Evolutionary conservation across 2,797 vertebrate genomes (phyloP).

Genomic region (Alfaro cultratus): DNA sequence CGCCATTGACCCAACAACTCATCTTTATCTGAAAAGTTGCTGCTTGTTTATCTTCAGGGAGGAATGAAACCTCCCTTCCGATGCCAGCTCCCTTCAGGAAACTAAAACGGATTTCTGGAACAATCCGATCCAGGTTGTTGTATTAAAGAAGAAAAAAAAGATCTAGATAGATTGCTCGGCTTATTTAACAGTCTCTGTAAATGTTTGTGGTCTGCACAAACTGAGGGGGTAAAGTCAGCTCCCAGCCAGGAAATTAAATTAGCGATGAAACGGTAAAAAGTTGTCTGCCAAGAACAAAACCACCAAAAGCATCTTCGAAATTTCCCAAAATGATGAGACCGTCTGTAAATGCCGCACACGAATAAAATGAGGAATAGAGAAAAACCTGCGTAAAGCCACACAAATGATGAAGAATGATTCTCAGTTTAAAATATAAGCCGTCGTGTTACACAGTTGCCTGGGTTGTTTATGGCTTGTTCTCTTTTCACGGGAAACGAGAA

Average conservation of each 20-base stretch:
- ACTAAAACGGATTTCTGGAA: slow-evolving; percentile 15
- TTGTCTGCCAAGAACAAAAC: slow-evolving; percentile 35
- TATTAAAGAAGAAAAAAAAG: too few species aligned
- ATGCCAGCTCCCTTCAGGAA: slow-evolving; percentile 28
- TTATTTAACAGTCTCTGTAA: not conserved
- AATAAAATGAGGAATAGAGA: slow-evolving; percentile 10
- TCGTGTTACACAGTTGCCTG: slow-evolving; percentile 3
- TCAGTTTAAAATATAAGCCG: slow-evolving; percentile 6
- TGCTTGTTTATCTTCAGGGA: slow-evolving; percentile 62
- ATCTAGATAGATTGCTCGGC: not conserved
- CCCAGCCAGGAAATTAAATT: slow-evolving; percentile 45
- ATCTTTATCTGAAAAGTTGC: slow-evolving; percentile 52
- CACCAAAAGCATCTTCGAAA: slow-evolving; percentile 18
- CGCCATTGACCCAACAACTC: slow-evolving; percentile 27
- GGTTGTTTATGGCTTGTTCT: not conserved
- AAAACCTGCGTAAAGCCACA: not conserved
- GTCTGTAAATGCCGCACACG: slow-evolving; percentile 11
- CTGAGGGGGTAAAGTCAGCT: slow-evolving; percentile 5
- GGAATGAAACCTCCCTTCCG: slow-evolving; percentile 56
- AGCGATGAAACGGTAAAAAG: slow-evolving; percentile 34
- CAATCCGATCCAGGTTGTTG: not conserved
- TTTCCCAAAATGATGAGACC: slow-evolving; percentile 9
- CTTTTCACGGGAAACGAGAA: slow-evolving; percentile 29
- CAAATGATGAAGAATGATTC: not conserved
- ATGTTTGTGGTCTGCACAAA: slow-evolving; percentile 10